Percentiles rank a stretch among this genome's conserved stretches.
phyloP scores from a whole-genome alignment of 1,140 invertebrate genomes.

The Nebria ingens region DNA sequence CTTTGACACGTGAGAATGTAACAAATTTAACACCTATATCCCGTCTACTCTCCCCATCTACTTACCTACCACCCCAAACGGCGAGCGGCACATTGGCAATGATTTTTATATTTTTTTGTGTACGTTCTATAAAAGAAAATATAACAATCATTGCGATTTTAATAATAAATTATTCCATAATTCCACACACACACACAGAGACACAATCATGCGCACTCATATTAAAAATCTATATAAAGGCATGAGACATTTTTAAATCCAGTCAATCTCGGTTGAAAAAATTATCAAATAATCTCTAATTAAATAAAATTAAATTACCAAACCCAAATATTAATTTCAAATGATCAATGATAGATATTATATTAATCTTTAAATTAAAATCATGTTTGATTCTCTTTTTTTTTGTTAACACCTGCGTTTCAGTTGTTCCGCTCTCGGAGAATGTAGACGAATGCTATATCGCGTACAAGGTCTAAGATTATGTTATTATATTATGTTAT shows the following conservation, averaged over 20 bases:
- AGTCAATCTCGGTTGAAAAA: not conserved
- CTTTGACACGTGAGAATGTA: conserved; percentile 27
- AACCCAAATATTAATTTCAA: not conserved
- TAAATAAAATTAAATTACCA: not conserved
- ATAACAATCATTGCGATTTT: no score
- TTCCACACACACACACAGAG: no score
- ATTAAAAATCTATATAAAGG: not conserved
- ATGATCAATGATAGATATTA: not conserved
- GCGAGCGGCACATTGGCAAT: conserved; percentile 9
- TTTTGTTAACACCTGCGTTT: no score
- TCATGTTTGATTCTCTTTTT: no score
- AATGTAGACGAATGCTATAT: not conserved
- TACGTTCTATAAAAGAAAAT: no score
- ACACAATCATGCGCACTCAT: no score
- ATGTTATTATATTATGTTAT: conserved; percentile 32
- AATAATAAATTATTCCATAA: no score
- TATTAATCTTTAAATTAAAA: not conserved
- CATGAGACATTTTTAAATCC: not conserved
- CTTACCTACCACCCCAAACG: conserved; percentile 5
- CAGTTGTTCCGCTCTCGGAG: not conserved
- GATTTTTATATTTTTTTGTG: no score
- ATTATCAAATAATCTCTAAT: not conserved
- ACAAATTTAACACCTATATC: conserved; percentile 26
- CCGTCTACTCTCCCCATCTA: not conserved
- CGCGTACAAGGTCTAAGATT: conserved; percentile 19